phyloP scores from a whole-genome alignment of 2,113 vertebrate species.

The Tachycineta bicolor region DNA sequence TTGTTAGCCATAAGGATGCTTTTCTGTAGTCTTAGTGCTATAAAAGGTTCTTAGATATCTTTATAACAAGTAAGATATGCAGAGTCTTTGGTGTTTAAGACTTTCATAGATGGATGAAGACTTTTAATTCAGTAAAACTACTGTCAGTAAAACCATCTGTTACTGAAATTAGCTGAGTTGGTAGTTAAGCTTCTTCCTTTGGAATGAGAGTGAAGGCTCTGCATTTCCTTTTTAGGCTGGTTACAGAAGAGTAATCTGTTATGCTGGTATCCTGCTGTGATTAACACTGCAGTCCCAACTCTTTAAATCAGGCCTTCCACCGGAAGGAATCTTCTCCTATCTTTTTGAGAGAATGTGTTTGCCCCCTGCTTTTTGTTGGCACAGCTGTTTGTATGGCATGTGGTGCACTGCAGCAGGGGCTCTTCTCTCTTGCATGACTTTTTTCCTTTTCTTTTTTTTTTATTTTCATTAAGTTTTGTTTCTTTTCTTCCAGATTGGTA shows the following conservation, averaged over 20 bases:
- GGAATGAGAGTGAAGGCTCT: neutral
- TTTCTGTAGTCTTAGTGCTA: neutral
- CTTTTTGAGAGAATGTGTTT: neutral
- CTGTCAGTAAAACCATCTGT: too few relatives aligned
- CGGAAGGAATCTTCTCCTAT: neutral
- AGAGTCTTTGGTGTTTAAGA: neutral
- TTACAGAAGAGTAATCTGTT: neutral
- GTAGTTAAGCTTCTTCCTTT: neutral
- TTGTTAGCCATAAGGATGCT: neutral
- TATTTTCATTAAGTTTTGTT: neutral
- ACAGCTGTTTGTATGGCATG: neutral
- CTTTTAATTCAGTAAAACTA: neutral
- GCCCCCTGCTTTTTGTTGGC: neutral
- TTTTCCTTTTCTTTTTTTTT: too few relatives aligned
- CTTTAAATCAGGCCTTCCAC: neutral
- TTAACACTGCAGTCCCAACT: neutral
- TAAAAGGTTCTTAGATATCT: neutral
- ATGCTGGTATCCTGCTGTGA: rapidly evolving
- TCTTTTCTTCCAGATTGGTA: neutral
- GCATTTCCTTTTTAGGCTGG: constrained; percentile 3
- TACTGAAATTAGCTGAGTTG: neutral
- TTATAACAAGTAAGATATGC: neutral
- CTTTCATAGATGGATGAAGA: neutral
- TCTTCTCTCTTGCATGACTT: neutral
- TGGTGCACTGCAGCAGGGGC: neutral